Conservation (phyloP, 92 coral and sea anemone genomes). For the Zoanthus sansibaricus region DNA sequence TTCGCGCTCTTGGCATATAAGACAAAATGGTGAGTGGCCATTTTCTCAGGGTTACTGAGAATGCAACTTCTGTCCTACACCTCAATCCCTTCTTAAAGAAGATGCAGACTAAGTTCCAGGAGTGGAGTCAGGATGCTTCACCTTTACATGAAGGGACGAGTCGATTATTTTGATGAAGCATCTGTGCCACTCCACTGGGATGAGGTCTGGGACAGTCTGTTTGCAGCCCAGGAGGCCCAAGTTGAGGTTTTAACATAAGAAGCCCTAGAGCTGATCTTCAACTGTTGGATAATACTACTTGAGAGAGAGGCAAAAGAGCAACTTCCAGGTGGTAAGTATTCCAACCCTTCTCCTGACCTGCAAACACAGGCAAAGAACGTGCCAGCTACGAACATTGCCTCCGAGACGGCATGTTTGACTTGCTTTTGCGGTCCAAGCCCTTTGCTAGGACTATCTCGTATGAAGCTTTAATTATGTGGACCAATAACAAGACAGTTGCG, state of each 20-base stretch:
- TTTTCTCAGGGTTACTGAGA: not conserved
- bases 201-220: constrained; percentile 49
- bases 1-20: too few species aligned
- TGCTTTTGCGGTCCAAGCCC: too few species aligned
- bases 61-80: constrained; percentile 52
- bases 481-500: constrained; percentile 46
- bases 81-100: constrained; percentile 54
- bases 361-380: constrained; percentile 44
- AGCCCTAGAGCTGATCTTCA: constrained; percentile 53
- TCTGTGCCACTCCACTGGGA: constrained; percentile 50
- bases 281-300: constrained; percentile 48
- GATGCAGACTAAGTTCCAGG: constrained; percentile 53
- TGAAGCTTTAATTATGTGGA: constrained; percentile 47
- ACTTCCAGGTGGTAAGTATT: constrained; percentile 47
- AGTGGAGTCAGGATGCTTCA: constrained; percentile 56
- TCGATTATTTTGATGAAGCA: constrained; percentile 42
- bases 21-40: too few species aligned
- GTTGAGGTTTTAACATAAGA: constrained; percentile 58
- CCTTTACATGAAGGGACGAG: constrained; percentile 50
- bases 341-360: constrained; percentile 32
- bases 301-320: not conserved
- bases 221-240: constrained; percentile 48
- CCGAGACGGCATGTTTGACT: constrained; percentile 4
- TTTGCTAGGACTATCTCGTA: not conserved
- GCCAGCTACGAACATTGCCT: constrained; percentile 50